Evolutionary conservation across 2,888 invertebrate genomes (phyloP).

Genomic region (Volucella bombylans): DNA sequence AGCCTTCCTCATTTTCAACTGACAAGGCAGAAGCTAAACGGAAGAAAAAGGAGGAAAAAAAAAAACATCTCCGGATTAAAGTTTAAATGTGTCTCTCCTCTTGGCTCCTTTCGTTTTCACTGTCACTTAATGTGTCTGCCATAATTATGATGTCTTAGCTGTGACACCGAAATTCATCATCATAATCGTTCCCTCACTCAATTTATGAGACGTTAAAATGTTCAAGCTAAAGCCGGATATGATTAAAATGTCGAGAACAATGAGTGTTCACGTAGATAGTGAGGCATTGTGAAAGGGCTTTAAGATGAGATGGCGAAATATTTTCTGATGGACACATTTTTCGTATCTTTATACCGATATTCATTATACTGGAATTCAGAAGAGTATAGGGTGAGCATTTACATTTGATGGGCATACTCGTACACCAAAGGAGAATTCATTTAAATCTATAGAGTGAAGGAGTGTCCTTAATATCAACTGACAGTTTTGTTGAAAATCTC

Average conservation of each 20-base stretch:
- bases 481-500: too few species aligned
- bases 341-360: conserved; percentile 1
- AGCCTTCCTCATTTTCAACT: too few species aligned
- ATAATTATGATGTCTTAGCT: conserved; percentile 57
- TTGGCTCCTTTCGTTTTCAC: conserved; percentile 1
- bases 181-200: conserved; percentile 57
- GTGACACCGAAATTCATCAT: conserved; percentile 62
- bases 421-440: too few species aligned
- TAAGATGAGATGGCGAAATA: neutral
- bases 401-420: too few species aligned
- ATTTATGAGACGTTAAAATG: conserved; percentile 56
- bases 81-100: conserved; percentile 28
- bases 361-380: too few species aligned
- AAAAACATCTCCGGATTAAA: conserved; percentile 16
- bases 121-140: conserved; percentile 59
- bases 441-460: too few species aligned
- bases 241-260: conserved; percentile 56
- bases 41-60: neutral
- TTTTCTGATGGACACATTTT: conserved; percentile 26
- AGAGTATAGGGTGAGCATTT: too few species aligned
- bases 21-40: neutral
- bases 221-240: conserved; percentile 56
- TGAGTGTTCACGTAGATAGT: conserved; percentile 47
- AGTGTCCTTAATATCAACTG: too few species aligned
- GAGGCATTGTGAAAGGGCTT: neutral